Percentiles rank a stretch among this genome's conserved stretches.
Evolutionary conservation across 2,888 invertebrate genomes (phyloP).

Genomic region (Subacronicta megacephala): DNA sequence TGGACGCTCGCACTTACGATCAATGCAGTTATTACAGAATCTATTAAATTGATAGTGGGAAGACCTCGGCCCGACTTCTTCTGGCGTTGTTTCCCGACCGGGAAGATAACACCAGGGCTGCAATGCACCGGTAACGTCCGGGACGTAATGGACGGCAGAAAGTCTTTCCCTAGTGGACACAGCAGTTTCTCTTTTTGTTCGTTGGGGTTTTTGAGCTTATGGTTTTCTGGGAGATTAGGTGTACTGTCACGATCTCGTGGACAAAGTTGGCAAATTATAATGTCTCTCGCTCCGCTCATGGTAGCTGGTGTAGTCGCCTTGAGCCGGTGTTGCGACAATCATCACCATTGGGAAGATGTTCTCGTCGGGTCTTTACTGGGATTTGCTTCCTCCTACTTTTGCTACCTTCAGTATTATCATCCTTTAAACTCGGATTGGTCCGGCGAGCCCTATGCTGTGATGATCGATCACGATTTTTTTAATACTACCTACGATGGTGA

Average conservation of each 20-base stretch:
- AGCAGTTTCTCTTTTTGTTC: constrained; percentile 94
- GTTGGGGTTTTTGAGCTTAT: constrained; percentile 92
- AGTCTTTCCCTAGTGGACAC: constrained; percentile 97
- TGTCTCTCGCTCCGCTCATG: constrained; percentile 90
- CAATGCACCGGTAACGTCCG: constrained; percentile 91
- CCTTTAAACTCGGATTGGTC: constrained; percentile 63
- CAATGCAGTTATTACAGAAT: constrained; percentile 91
- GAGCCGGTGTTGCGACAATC: constrained; percentile 95
- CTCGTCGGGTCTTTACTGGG: constrained; percentile 92
- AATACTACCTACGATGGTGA: not conserved
- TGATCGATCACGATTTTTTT: constrained; percentile 39
- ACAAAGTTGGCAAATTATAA: constrained; percentile 89
- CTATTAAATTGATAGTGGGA: constrained; percentile 90
- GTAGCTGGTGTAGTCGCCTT: constrained; percentile 91
- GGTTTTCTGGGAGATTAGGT: constrained; percentile 92
- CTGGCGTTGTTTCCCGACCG: constrained; percentile 95
- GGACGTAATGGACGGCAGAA: constrained; percentile 93
- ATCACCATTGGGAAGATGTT: constrained; percentile 97
- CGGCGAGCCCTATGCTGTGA: constrained; percentile 56
- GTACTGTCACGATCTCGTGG: constrained; percentile 90
- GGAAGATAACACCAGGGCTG: constrained; percentile 81
- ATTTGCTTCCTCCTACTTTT: constrained; percentile 89
- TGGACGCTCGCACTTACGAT: constrained; percentile 91
- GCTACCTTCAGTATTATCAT: constrained; percentile 93
- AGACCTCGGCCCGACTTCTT: constrained; percentile 95